phyloP scores from a whole-genome alignment of 2,113 vertebrate species.

The Alethe diademata region DNA sequence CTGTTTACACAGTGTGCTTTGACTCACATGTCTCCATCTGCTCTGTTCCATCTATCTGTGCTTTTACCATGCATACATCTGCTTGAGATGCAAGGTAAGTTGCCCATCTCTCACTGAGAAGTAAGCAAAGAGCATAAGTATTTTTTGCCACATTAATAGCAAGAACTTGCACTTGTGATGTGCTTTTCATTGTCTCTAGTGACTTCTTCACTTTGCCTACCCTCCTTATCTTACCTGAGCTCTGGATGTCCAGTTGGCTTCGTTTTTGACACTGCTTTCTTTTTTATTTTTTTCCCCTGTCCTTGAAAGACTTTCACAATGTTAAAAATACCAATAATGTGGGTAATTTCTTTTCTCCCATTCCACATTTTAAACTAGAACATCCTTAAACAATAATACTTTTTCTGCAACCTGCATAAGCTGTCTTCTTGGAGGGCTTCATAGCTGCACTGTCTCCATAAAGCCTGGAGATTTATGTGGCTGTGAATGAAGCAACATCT shows the following conservation, averaged over 20 bases:
- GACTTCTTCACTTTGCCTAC: background rate
- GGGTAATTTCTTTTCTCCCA: background rate
- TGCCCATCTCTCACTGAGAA: background rate
- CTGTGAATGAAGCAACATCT: background rate
- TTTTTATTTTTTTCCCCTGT: background rate
- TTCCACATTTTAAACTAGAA: background rate
- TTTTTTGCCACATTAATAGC: background rate
- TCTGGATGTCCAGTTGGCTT: background rate
- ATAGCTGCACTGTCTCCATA: background rate
- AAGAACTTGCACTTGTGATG: background rate
- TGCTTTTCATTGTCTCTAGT: background rate
- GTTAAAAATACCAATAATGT: background rate
- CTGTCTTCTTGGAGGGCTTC: background rate
- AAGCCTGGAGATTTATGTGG: background rate
- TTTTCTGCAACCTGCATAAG: background rate
- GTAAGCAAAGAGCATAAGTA: background rate
- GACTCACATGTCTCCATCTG: constrained; percentile 41
- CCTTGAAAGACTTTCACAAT: background rate
- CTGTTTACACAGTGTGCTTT: background rate
- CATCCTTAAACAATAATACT: background rate
- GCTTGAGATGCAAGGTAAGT: background rate
- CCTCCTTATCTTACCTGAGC: background rate
- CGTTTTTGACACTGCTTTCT: background rate
- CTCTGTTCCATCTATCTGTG: background rate
- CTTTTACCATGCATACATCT: background rate